phyloP scores from a whole-genome alignment of 2,888 invertebrate species.

The Galerucella pusilla region DNA sequence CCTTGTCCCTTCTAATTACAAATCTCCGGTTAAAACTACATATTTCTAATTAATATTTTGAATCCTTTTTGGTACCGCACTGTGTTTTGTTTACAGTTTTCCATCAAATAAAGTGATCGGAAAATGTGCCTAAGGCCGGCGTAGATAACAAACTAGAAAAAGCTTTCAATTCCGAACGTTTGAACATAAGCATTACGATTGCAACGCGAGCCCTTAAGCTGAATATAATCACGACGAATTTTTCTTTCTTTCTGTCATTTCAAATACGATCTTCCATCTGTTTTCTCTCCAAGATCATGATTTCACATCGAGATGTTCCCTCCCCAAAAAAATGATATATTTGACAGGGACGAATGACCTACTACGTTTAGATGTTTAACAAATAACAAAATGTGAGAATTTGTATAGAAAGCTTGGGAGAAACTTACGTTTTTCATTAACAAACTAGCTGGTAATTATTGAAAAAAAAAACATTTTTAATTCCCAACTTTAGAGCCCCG shows the following conservation, averaged over 20 bases:
- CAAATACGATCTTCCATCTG: constrained; percentile 5
- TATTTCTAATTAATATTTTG: no score
- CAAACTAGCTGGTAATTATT: no score
- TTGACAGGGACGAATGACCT: not conserved
- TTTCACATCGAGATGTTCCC: not conserved
- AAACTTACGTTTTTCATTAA: no score
- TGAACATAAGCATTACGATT: not conserved
- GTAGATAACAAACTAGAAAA: constrained; percentile 2
- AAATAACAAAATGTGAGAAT: not conserved
- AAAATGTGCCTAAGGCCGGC: not conserved
- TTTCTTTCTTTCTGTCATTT: constrained; percentile 8
- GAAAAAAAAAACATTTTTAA: no score
- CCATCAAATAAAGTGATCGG: constrained; percentile 6
- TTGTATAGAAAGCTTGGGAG: no score
- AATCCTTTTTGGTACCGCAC: not conserved
- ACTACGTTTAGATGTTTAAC: not conserved
- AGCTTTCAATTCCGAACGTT: not conserved
- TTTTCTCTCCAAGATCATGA: not conserved
- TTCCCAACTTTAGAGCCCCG: no score
- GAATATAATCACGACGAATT: constrained; percentile 17
- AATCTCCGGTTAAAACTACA: no score
- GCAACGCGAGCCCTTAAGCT: not conserved
- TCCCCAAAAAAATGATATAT: constrained; percentile 1
- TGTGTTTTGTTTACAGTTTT: not conserved
- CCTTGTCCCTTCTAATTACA: no score